Conservation (phyloP, 2,113 vertebrate species). For the Otis tarda region DNA sequence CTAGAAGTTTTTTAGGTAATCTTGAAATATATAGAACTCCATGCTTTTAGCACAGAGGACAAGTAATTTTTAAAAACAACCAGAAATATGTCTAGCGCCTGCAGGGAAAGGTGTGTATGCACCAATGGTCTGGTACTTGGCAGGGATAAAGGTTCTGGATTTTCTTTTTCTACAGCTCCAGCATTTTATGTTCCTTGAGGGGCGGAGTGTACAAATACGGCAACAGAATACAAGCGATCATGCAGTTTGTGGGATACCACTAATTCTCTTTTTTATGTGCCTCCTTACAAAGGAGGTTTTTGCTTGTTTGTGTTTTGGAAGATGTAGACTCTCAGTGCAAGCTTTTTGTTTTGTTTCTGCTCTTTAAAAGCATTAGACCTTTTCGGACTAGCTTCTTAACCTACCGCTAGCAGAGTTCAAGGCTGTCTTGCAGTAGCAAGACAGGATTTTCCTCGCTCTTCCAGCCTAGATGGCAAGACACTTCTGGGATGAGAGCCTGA, state of each 20-base stretch:
- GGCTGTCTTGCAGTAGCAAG: not conserved
- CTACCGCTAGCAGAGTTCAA: not conserved
- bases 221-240: not conserved
- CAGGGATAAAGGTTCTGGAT: not conserved
- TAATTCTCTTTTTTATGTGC: not conserved
- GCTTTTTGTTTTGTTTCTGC: not conserved
- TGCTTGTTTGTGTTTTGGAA: slow-evolving; percentile 11
- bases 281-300: not conserved
- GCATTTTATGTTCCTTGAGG: not conserved
- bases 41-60: not conserved
- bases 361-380: not conserved
- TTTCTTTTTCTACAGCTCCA: not conserved
- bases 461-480: not conserved
- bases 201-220: not conserved
- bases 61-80: not conserved
- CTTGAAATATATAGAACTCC: not conserved
- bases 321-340: not conserved
- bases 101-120: not conserved
- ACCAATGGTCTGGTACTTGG: not conserved
- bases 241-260: slow-evolving; percentile 41
- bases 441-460: not conserved
- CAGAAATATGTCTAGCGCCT: not conserved
- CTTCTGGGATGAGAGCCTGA: not conserved
- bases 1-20: not conserved
- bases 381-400: not conserved